Evolutionary conservation across 2,113 vertebrate genomes (phyloP).

Genomic region (Candoia aspera): DNA sequence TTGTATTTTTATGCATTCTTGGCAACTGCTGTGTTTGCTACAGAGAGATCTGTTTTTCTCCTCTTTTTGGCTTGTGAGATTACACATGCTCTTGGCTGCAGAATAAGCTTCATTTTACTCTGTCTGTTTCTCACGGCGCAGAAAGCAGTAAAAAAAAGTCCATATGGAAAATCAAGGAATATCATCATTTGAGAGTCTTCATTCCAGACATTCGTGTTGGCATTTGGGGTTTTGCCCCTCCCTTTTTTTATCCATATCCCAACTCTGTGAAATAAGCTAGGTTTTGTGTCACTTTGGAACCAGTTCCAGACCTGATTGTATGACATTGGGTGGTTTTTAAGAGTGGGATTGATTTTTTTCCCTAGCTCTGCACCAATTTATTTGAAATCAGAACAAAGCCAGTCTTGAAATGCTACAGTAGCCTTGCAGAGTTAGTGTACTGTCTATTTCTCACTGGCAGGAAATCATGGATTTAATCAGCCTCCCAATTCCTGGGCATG

Average conservation of each 20-base stretch:
- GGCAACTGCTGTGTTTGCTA: slow-evolving; percentile 39
- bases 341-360: not conserved
- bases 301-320: not conserved
- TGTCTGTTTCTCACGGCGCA: not conserved
- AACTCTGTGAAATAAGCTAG: not conserved
- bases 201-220: not conserved
- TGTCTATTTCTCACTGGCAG: not conserved
- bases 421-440: not conserved
- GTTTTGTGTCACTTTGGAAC: not conserved
- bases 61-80: not conserved
- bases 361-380: not conserved
- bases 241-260: not conserved
- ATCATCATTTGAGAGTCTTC: not conserved
- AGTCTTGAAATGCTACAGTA: not conserved
- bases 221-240: not conserved
- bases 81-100: not conserved
- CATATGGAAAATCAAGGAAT: not conserved
- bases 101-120: not conserved
- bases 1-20: slow-evolving; percentile 37
- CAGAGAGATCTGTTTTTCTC: slow-evolving; percentile 46
- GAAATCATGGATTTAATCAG: not conserved
- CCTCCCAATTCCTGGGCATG: not conserved
- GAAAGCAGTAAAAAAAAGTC: not conserved
- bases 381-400: not conserved
- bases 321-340: not conserved